phyloP scores from a whole-genome alignment of 2,888 invertebrate species.

The Dichetophora obliterata region DNA sequence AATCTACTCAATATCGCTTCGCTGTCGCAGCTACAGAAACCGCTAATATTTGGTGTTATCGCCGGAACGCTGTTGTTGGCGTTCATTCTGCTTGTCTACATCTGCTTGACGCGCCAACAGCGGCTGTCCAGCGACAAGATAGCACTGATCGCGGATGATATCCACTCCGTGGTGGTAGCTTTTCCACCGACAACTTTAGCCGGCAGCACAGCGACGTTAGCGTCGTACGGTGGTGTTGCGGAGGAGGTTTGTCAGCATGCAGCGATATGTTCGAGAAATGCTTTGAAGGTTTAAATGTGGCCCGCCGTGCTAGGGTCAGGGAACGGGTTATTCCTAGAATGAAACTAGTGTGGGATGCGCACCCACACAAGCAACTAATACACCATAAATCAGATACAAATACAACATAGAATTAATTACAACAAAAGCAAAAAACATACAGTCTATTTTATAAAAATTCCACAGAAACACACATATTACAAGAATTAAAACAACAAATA shows the following conservation, averaged over 20 bases:
- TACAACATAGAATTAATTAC: neutral
- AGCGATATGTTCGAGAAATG: constrained; percentile 54
- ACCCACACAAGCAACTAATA: constrained; percentile 26
- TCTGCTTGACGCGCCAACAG: constrained; percentile 53
- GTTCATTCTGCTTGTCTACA: constrained; percentile 53
- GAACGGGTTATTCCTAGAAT: constrained; percentile 27
- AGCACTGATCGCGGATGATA: constrained; percentile 57
- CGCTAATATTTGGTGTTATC: constrained; percentile 57
- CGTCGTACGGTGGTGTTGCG: constrained; percentile 37
- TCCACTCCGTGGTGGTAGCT: constrained; percentile 52
- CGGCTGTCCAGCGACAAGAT: constrained; percentile 55
- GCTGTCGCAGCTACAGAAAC: constrained; percentile 57
- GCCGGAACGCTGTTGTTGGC: constrained; percentile 55
- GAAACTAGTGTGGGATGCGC: neutral
- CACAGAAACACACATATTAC: constrained; percentile 20
- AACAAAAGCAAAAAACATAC: constrained; percentile 6
- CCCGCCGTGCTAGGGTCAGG: neutral
- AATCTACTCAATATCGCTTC: constrained; percentile 54
- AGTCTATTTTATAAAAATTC: no score
- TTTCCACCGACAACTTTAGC: constrained; percentile 49
- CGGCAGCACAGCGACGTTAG: constrained; percentile 43
- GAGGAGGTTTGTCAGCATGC: constrained; percentile 52
- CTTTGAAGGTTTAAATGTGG: constrained; percentile 54
- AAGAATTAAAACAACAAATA: constrained; percentile 13
- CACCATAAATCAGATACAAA: constrained; percentile 27